These are phyloP conservation scores for Linepithema humile DNA, from an alignment of 1,140 invertebrate genomes.

Conservation along the genomic window DNA sequence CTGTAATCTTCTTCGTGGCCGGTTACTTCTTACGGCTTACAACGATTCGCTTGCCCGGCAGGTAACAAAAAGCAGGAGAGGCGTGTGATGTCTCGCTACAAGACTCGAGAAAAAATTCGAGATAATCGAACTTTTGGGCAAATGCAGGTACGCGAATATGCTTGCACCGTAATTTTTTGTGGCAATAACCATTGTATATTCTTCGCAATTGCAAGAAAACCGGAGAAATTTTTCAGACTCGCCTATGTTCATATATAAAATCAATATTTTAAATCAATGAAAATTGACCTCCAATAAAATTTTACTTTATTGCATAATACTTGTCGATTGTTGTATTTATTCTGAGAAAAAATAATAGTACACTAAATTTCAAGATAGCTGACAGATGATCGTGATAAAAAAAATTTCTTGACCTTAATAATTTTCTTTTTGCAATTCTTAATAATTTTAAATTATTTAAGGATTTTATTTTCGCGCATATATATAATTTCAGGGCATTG, in stretches of 20 bases:
- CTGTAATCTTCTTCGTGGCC: conserved; percentile 60
- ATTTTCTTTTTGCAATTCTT: too few relatives aligned
- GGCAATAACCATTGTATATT: neutral
- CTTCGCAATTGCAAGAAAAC: neutral
- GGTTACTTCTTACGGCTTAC: conserved; percentile 58
- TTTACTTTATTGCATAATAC: neutral
- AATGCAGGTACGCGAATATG: neutral
- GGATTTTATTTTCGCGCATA: neutral
- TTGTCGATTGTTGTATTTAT: neutral
- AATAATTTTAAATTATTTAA: too few relatives aligned
- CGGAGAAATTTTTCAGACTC: neutral
- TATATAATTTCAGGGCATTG: neutral
- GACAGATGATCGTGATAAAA: neutral
- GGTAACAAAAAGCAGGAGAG: conserved; percentile 21
- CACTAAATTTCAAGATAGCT: neutral
- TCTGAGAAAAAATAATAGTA: neutral
- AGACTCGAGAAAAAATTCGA: neutral
- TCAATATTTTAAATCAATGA: neutral
- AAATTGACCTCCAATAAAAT: neutral
- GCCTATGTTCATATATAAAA: neutral
- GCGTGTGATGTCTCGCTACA: neutral
- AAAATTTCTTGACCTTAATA: neutral
- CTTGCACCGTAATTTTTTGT: neutral
- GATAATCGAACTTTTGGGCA: neutral
- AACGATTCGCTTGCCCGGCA: conserved; percentile 23